Conservation (phyloP, 2,113 vertebrate species). For the Clarias gariepinus region DNA sequence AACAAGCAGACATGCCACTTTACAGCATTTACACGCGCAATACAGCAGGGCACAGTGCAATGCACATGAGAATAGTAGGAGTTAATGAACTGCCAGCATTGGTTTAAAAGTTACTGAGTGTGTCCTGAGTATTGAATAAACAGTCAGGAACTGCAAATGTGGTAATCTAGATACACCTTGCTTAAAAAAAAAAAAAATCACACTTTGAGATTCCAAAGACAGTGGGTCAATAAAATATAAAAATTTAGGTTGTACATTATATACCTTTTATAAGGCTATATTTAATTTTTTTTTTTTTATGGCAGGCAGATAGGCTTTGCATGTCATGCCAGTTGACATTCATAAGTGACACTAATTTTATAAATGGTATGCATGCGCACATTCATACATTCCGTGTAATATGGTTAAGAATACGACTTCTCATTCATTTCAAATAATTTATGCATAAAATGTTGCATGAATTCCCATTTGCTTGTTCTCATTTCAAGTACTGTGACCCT, state of each 20-base stretch:
- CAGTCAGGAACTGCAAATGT: background rate
- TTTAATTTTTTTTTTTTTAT: too few species aligned
- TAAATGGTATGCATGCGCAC: too few species aligned
- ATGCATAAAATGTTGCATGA: too few species aligned
- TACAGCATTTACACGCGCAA: too few species aligned
- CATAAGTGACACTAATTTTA: too few species aligned
- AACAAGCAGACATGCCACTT: background rate
- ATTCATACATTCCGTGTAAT: too few species aligned
- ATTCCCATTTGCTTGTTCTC: too few species aligned
- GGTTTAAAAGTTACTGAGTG: background rate
- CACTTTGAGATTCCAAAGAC: background rate
- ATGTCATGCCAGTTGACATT: too few species aligned
- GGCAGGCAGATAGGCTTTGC: too few species aligned
- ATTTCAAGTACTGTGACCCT: too few species aligned
- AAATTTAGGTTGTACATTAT: background rate
- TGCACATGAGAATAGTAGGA: background rate
- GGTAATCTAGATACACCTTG: slow-evolving; percentile 15
- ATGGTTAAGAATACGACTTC: too few species aligned
- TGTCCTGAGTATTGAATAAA: slow-evolving; percentile 24
- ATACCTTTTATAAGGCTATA: background rate
- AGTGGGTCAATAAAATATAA: background rate
- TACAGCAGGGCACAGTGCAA: background rate
- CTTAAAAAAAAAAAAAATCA: slow-evolving; percentile 12
- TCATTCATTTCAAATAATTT: too few species aligned
- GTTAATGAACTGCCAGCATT: background rate